phyloP scores from a whole-genome alignment of 2,797 vertebrate genomes.

The Lerista edwardsae region DNA sequence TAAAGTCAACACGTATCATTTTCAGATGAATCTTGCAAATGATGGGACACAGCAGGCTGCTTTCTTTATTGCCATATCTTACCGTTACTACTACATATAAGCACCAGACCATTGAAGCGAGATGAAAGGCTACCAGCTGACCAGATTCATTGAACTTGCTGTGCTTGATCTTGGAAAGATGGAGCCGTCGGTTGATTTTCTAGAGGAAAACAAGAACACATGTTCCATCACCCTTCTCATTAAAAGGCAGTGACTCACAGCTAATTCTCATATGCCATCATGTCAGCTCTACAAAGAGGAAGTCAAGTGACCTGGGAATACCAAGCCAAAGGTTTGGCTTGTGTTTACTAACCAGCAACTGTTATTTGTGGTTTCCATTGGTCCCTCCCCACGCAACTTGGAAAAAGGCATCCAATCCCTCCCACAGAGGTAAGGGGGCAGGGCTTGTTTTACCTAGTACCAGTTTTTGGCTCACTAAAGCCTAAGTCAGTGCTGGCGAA shows the following conservation, averaged over 20 bases:
- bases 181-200: conserved; percentile 96
- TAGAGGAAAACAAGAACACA: conserved; percentile 64
- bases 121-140: conserved; percentile 93
- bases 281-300: background rate
- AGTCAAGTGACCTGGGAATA: background rate
- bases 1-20: background rate
- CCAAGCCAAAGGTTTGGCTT: background rate
- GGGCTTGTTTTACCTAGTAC: background rate
- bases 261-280: background rate
- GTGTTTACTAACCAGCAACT: background rate
- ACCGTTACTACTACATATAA: conserved; percentile 90
- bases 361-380: background rate
- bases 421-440: background rate
- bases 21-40: background rate
- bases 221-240: background rate
- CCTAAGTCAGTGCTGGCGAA: no score
- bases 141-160: conserved; percentile 97
- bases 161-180: conserved; percentile 98
- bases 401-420: background rate
- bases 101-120: conserved; percentile 92
- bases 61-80: background rate
- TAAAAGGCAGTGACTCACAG: background rate
- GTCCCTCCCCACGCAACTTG: background rate
- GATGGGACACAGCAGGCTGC: background rate
- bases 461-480: background rate